phyloP scores from a whole-genome alignment of 2,888 invertebrate genomes.

The Theretra japonica region DNA sequence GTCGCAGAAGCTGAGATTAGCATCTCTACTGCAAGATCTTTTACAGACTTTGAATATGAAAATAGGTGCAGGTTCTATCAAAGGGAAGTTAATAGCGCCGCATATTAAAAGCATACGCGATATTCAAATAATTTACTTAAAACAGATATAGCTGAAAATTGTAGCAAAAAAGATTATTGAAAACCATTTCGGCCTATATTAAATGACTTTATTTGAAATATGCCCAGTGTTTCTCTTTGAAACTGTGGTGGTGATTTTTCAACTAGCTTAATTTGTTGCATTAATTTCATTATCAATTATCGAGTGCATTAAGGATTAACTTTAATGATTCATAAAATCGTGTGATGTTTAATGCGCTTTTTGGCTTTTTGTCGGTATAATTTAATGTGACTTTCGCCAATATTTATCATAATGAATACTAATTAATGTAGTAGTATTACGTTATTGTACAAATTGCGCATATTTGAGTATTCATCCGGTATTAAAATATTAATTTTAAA shows the following conservation, averaged over 20 bases:
- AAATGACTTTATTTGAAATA: not conserved
- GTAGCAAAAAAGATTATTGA: not conserved
- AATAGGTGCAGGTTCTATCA: not conserved
- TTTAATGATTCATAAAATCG: not conserved
- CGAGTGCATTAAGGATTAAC: not conserved
- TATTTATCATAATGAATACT: not conserved
- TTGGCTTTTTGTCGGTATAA: not conserved
- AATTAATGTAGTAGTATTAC: not conserved
- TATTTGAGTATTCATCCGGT: too few relatives aligned
- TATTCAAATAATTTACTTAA: not conserved
- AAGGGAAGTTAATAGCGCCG: not conserved
- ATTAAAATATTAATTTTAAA: too few relatives aligned
- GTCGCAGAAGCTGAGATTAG: too few relatives aligned
- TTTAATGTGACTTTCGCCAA: not conserved
- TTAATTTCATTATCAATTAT: not conserved
- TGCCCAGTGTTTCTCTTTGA: not conserved
- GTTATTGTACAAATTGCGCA: too few relatives aligned
- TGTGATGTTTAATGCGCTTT: not conserved
- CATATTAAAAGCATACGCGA: not conserved
- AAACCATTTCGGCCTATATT: not conserved
- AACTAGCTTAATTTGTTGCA: not conserved
- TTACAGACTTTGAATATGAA: not conserved
- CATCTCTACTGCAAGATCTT: not conserved
- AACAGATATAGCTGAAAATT: not conserved
- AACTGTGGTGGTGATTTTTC: not conserved